These are phyloP conservation scores for Luffia ferchaultella DNA, from an alignment of 2,888 invertebrate species.

Conservation along the genomic window DNA sequence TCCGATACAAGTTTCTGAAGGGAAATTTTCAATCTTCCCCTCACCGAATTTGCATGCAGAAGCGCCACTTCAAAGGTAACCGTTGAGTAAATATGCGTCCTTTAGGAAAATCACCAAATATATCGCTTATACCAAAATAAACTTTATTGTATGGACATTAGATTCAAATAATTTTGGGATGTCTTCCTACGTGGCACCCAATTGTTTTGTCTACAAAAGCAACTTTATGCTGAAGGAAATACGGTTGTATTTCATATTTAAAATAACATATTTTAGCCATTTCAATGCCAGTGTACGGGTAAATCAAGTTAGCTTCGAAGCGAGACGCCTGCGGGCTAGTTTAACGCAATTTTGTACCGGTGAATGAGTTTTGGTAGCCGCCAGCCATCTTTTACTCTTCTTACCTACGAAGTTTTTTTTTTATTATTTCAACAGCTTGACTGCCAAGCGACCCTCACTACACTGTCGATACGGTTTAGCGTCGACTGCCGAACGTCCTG, in stretches of 20 bases:
- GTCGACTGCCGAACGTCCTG: no score
- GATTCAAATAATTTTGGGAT: not conserved
- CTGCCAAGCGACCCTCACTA: no score
- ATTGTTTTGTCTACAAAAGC: not conserved
- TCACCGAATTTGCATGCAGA: constrained; percentile 39
- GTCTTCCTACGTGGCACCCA: not conserved
- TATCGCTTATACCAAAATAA: not conserved
- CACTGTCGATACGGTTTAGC: no score
- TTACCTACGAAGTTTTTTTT: not conserved
- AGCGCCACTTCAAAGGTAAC: constrained; percentile 63
- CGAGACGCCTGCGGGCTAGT: constrained; percentile 37
- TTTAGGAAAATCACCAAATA: not conserved
- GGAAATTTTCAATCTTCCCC: constrained; percentile 3
- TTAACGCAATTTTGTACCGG: constrained; percentile 57
- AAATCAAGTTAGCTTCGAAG: constrained; percentile 48
- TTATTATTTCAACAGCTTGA: not conserved
- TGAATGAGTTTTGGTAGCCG: constrained; percentile 66
- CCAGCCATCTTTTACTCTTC: constrained; percentile 38
- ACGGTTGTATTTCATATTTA: not conserved
- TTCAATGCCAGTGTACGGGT: not conserved
- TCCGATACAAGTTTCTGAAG: not conserved
- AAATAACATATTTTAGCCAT: not conserved
- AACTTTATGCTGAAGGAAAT: not conserved
- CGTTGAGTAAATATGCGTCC: constrained; percentile 32
- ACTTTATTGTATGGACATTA: not conserved